Evolutionary conservation across 2,888 invertebrate genomes (phyloP).

Genomic region (Barypeithes pellucidus): DNA sequence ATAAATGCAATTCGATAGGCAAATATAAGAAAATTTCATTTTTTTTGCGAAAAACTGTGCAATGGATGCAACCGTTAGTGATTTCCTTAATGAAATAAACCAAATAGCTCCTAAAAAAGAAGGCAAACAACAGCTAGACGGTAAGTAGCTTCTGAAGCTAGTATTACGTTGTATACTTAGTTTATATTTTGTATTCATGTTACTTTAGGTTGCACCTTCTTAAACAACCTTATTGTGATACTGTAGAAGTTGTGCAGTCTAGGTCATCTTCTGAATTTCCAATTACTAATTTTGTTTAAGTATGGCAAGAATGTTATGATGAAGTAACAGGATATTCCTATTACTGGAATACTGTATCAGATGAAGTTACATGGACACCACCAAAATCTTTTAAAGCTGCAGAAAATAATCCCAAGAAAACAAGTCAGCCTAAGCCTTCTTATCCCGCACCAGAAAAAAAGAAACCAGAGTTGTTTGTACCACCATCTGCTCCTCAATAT

Average conservation of each 20-base stretch:
- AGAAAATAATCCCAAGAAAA: conserved; percentile 40
- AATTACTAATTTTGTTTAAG: conserved; percentile 31
- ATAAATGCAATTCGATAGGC: not conserved
- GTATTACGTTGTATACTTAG: too few relatives aligned
- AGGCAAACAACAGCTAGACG: conserved; percentile 9
- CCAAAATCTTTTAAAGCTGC: conserved; percentile 71
- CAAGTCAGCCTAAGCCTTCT: conserved; percentile 39
- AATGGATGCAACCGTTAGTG: conserved; percentile 68
- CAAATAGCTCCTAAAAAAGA: conserved; percentile 64
- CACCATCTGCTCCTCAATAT: conserved; percentile 62
- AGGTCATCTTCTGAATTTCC: too few relatives aligned
- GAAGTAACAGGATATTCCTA: conserved; percentile 76
- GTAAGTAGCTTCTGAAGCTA: too few relatives aligned
- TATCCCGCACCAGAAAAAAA: conserved; percentile 22
- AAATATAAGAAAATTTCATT: not conserved
- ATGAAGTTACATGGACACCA: conserved; percentile 78
- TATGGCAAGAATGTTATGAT: conserved; percentile 79
- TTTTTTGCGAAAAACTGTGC: not conserved
- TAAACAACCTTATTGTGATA: not conserved
- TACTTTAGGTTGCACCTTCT: not conserved
- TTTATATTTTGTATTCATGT: not conserved
- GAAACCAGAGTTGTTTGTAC: conserved; percentile 58
- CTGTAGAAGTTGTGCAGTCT: too few relatives aligned
- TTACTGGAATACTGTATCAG: conserved; percentile 78
- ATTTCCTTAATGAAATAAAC: conserved; percentile 70